Conservation (phyloP, 1,140 invertebrate species). For the Aphelenchoides fujianensis region DNA sequence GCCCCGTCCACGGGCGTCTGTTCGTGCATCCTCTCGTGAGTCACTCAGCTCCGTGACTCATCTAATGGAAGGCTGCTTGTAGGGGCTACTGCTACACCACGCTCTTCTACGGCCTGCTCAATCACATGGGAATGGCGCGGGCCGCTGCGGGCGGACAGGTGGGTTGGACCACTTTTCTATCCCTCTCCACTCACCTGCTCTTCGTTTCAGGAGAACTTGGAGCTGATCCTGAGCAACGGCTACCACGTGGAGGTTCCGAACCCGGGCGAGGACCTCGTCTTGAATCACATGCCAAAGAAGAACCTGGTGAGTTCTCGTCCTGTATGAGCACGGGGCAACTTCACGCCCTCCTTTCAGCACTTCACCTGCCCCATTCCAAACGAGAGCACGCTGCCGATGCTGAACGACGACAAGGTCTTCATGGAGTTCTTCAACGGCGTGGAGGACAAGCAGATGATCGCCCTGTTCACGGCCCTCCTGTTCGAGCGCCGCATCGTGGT, state of each 20-base stretch:
- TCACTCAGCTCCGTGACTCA: neutral
- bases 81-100: conserved; percentile 10
- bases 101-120: conserved; percentile 15
- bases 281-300: conserved; percentile 7
- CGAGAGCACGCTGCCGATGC: neutral
- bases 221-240: conserved; percentile 10
- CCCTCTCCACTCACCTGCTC: neutral
- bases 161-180: neutral
- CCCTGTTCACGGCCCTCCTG: conserved; percentile 7
- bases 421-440: conserved; percentile 15
- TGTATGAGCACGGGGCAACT: neutral
- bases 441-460: conserved; percentile 15
- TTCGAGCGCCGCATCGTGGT: conserved; percentile 14
- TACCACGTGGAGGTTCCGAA: conserved; percentile 19
- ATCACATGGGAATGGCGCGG: conserved; percentile 8
- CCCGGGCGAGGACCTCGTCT: neutral
- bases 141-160: neutral
- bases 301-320: neutral
- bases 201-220: conserved; percentile 9
- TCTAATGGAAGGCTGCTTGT: neutral
- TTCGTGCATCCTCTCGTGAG: conserved; percentile 20
- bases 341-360: neutral
- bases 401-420: conserved; percentile 20
- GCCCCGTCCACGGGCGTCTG: conserved; percentile 3
- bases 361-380: neutral